These are phyloP conservation scores for Rhagium mordax DNA, from an alignment of 2,888 invertebrate species.

Conservation along the genomic window DNA sequence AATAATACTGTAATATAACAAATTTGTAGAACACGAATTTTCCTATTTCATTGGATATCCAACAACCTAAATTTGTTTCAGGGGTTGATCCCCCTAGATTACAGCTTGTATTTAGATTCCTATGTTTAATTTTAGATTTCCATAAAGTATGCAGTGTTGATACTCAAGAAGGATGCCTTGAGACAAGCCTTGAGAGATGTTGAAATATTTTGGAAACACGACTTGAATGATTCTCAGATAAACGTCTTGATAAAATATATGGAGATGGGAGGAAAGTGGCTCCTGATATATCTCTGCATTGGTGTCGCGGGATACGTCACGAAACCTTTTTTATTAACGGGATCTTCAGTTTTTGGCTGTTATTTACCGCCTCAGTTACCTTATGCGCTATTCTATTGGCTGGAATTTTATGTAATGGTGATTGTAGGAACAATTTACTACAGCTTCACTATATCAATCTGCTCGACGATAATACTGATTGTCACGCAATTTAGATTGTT, in stretches of 20 bases:
- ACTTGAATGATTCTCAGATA: not conserved
- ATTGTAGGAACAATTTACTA: not conserved
- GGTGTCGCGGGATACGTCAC: not conserved
- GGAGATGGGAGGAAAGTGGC: not conserved
- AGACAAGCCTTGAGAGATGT: not conserved
- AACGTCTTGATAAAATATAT: not conserved
- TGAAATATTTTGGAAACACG: not conserved
- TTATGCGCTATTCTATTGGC: not conserved
- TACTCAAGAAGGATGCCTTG: not conserved
- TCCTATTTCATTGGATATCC: too few relatives aligned
- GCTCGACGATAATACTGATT: not conserved
- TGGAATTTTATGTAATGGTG: not conserved
- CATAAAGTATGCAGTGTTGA: not conserved
- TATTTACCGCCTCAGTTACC: not conserved
- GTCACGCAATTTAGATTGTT: conserved; percentile 41
- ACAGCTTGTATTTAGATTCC: too few relatives aligned
- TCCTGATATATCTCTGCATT: too few relatives aligned
- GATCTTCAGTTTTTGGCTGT: not conserved
- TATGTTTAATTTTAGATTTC: not conserved
- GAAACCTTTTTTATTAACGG: not conserved
- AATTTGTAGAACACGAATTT: too few relatives aligned
- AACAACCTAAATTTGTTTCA: too few relatives aligned
- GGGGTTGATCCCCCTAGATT: too few relatives aligned
- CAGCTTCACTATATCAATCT: not conserved
- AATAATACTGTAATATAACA: too few relatives aligned